Percentiles rank a stretch among this genome's conserved stretches.
phyloP scores from a whole-genome alignment of 2,797 vertebrate species.

The Sebastes taczanowskii region DNA sequence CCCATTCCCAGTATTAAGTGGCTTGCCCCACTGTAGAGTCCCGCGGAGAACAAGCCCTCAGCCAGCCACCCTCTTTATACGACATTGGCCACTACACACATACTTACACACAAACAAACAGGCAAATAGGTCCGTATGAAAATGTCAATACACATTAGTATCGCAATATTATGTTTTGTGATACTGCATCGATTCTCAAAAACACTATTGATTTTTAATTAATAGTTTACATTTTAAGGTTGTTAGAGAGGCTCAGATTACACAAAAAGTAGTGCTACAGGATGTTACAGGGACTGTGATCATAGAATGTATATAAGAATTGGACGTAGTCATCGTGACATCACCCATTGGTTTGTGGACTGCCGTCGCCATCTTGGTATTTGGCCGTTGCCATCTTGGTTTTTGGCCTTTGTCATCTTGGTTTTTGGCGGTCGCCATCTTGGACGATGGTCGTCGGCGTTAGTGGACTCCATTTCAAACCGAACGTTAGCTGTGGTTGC shows the following conservation, averaged over 20 bases:
- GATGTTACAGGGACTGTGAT: no score
- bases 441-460: no score
- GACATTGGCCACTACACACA: constrained; percentile 25
- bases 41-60: constrained; percentile 42
- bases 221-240: background rate
- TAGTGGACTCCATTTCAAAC: no score
- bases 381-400: no score
- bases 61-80: constrained; percentile 38
- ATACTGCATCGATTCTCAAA: background rate
- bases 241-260: no score
- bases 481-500: no score
- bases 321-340: accelerated
- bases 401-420: no score
- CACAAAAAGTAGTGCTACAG: no score
- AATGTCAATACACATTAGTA: background rate
- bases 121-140: background rate
- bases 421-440: no score
- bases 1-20: constrained; percentile 36
- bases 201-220: background rate
- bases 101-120: constrained; percentile 24
- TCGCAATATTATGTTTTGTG: background rate
- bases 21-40: constrained; percentile 32
- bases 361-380: no score
- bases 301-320: no score
- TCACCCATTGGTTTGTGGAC: no score